Conservation (phyloP, 1,140 invertebrate species). For the Drosophila subpulchrella region DNA sequence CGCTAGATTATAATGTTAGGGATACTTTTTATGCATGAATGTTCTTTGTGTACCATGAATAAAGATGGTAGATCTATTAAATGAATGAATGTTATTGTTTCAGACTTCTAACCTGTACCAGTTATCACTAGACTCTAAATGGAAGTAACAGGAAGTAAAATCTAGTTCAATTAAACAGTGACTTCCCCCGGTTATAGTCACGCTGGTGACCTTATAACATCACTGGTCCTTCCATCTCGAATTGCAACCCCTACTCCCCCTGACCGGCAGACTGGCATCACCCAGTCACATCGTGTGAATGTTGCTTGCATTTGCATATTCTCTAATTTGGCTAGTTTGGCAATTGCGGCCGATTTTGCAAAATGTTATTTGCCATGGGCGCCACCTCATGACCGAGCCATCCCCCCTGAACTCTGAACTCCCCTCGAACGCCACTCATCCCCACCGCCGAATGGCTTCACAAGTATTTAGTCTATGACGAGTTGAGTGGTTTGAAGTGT, state of each 20-base stretch:
- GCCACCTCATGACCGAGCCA: constrained; percentile 17
- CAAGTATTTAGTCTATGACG: constrained; percentile 78
- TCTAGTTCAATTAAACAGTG: not conserved
- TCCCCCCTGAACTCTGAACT: not conserved
- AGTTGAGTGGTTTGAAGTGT: constrained; percentile 75
- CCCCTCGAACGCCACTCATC: not conserved
- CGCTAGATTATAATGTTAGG: no score
- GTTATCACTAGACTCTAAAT: no score
- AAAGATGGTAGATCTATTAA: no score
- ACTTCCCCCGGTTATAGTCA: constrained; percentile 3
- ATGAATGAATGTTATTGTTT: no score
- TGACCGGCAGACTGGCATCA: not conserved
- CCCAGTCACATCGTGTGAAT: constrained; percentile 53
- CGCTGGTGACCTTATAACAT: constrained; percentile 10
- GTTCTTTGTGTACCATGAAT: no score
- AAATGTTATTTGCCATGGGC: constrained; percentile 74
- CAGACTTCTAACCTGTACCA: no score
- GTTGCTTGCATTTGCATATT: constrained; percentile 78
- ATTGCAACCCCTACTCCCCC: not conserved
- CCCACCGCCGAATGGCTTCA: constrained; percentile 38
- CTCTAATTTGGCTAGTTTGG: constrained; percentile 81
- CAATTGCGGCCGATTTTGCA: constrained; percentile 81
- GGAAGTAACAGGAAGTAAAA: not conserved
- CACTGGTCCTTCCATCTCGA: constrained; percentile 21
- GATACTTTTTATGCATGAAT: no score